Percentiles rank a stretch among this genome's conserved stretches.
These are phyloP conservation scores for Caenorhabditis sp. DNA, from an alignment of 2,888 invertebrate genomes.

Conservation along the genomic window DNA sequence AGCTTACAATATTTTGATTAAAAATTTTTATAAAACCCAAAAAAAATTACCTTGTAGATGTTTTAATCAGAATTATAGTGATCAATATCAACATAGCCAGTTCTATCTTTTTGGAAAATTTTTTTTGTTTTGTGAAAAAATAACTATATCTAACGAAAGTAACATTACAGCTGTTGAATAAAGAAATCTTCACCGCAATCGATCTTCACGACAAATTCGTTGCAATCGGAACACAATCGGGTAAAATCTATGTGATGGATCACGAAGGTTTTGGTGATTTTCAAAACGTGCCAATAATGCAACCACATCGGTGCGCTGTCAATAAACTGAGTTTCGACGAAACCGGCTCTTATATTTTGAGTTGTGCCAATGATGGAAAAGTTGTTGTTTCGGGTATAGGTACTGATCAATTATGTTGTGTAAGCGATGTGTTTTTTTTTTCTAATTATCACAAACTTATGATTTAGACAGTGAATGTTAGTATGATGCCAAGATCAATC, in stretches of 20 bases:
- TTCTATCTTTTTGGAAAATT: too few relatives aligned
- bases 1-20: too few relatives aligned
- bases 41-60: too few relatives aligned
- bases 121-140: too few relatives aligned
- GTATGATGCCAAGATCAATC: slow-evolving; percentile 56
- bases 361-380: slow-evolving; percentile 74
- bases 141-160: too few relatives aligned
- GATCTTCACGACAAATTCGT: slow-evolving; percentile 69
- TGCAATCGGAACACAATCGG: slow-evolving; percentile 62
- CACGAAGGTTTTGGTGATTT: slow-evolving; percentile 62
- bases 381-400: slow-evolving; percentile 84
- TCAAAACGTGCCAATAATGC: slow-evolving; percentile 47
- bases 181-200: slow-evolving; percentile 60
- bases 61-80: too few relatives aligned
- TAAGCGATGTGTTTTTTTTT: too few relatives aligned
- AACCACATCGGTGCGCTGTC: slow-evolving; percentile 76
- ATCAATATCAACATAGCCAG: too few relatives aligned
- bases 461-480: slow-evolving; percentile 45
- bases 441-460: neutral
- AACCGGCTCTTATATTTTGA: slow-evolving; percentile 89
- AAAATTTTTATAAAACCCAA: too few relatives aligned
- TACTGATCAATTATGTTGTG: slow-evolving; percentile 60
- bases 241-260: slow-evolving; percentile 65
- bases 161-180: slow-evolving; percentile 33
- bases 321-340: slow-evolving; percentile 92